phyloP scores from a whole-genome alignment of 2,888 invertebrate species.

The Ormia ochracea region DNA sequence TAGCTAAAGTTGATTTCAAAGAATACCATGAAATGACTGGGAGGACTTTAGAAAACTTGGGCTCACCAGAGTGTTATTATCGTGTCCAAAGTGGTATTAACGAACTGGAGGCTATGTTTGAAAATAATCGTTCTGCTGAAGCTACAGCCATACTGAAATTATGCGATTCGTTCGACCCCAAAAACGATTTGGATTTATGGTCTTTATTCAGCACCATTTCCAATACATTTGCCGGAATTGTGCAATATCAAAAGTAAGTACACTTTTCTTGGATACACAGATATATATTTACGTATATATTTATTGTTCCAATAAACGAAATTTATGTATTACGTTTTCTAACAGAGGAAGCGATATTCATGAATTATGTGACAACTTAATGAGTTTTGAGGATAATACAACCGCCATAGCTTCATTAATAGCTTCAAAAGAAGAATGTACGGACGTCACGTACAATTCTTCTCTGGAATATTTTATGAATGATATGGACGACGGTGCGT shows the following conservation, averaged over 20 bases:
- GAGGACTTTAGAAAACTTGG: constrained; percentile 68
- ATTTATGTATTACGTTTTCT: neutral
- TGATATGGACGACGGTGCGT: no score
- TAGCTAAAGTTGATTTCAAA: constrained; percentile 80
- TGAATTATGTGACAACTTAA: constrained; percentile 65
- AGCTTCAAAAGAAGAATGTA: neutral
- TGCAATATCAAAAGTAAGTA: constrained; percentile 72
- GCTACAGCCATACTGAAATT: constrained; percentile 71
- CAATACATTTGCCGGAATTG: constrained; percentile 70
- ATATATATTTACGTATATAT: neutral
- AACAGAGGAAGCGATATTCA: constrained; percentile 66
- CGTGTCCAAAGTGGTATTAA: constrained; percentile 72
- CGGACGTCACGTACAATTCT: neutral
- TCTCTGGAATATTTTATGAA: no score
- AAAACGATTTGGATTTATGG: constrained; percentile 72
- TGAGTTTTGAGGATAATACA: constrained; percentile 68
- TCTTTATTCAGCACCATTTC: constrained; percentile 72
- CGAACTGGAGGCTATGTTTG: constrained; percentile 70
- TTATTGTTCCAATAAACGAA: neutral
- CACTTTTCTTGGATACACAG: neutral
- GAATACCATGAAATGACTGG: constrained; percentile 76
- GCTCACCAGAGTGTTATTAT: constrained; percentile 72
- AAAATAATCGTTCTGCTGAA: constrained; percentile 67
- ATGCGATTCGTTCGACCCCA: constrained; percentile 71
- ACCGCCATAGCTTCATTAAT: constrained; percentile 66